Evolutionary conservation across 2,113 vertebrate genomes (phyloP).

Genomic region (Gallinago paraguaiae): DNA sequence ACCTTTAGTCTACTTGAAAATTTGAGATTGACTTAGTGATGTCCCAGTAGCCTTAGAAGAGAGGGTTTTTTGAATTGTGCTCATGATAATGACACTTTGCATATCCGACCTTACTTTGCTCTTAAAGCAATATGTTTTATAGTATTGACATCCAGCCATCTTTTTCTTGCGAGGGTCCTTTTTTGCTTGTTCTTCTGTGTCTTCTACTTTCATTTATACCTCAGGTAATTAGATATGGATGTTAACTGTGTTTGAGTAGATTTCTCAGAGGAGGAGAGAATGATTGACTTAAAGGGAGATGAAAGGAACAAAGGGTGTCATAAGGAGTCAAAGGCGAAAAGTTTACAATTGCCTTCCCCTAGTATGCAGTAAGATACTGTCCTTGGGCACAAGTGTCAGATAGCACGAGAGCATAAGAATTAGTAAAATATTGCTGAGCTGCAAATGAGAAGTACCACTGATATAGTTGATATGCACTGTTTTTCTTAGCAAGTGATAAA

Average conservation of each 20-base stretch:
- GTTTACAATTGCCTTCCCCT: not conserved
- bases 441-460: not conserved
- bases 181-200: not conserved
- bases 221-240: not conserved
- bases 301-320: not conserved
- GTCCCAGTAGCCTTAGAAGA: not conserved
- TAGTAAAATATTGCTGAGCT: not conserved
- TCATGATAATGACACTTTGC: not conserved
- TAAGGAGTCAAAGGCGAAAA: not conserved
- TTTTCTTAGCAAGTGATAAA: constrained; percentile 11
- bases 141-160: not conserved
- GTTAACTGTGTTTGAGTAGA: not conserved
- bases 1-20: not conserved
- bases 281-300: not conserved
- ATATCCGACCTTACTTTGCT: not conserved
- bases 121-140: not conserved
- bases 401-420: not conserved
- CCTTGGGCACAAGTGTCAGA: not conserved
- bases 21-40: not conserved
- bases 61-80: not conserved
- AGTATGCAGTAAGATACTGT: not conserved
- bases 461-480: not conserved
- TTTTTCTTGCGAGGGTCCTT: not conserved
- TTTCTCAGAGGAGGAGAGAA: not conserved
- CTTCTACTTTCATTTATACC: not conserved